Conservation (phyloP, 2,888 invertebrate species). For the Portevinia maculata region DNA sequence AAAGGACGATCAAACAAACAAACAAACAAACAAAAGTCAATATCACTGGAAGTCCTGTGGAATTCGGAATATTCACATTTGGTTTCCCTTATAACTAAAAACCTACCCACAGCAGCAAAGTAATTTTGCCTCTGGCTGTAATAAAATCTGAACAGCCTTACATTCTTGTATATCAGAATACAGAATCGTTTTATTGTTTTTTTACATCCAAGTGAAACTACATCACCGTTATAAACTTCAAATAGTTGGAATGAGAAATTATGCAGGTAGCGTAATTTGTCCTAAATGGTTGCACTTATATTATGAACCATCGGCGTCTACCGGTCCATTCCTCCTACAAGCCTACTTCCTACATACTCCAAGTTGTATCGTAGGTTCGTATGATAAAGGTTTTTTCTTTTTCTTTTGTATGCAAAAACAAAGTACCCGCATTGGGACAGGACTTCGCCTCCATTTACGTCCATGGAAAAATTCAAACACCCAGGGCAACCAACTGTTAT, state of each 20-base stretch:
- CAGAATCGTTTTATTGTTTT: too few species aligned
- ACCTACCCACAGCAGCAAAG: too few species aligned
- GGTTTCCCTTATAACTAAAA: too few species aligned
- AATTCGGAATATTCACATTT: too few species aligned
- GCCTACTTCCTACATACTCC: background rate
- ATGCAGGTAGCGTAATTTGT: constrained; percentile 32
- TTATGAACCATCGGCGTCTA: constrained; percentile 32
- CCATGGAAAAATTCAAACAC: constrained; percentile 14
- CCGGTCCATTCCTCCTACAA: constrained; percentile 13
- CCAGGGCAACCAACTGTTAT: constrained; percentile 6
- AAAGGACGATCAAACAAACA: too few species aligned
- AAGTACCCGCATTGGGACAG: constrained; percentile 10
- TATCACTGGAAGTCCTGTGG: too few species aligned
- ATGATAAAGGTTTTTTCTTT: background rate
- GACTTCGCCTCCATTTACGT: background rate
- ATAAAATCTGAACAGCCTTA: too few species aligned
- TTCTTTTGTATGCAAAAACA: constrained; percentile 28
- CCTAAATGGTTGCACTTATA: constrained; percentile 39
- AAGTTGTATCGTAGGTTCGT: background rate
- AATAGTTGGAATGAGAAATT: constrained; percentile 26
- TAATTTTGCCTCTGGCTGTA: too few species aligned
- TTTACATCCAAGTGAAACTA: background rate
- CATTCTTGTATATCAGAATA: too few species aligned
- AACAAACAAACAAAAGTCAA: too few species aligned
- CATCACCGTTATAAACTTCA: constrained; percentile 10